Percentiles rank a stretch among this genome's conserved stretches.
Conservation (phyloP, 2,797 vertebrate species). For the Florisuga fusca region DNA sequence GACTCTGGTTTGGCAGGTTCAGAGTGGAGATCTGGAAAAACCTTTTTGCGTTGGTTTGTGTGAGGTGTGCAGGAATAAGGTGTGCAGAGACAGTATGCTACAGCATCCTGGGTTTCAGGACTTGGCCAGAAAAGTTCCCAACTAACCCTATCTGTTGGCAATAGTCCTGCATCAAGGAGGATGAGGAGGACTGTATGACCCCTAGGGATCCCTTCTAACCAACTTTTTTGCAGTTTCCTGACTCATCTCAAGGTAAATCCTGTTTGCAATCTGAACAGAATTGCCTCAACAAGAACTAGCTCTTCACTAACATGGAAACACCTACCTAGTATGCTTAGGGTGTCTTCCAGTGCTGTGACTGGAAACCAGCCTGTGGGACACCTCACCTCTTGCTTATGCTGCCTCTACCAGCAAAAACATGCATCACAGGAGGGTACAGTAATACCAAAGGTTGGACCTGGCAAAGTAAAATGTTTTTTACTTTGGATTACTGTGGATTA, state of each 20-base stretch:
- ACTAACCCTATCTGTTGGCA: background rate
- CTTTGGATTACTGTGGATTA: no score
- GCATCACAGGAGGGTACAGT: background rate
- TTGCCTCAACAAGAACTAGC: background rate
- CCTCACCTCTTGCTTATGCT: background rate
- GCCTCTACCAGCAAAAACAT: background rate
- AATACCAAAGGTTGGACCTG: background rate
- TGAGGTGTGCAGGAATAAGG: background rate
- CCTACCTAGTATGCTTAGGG: background rate
- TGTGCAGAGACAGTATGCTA: background rate
- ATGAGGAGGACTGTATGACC: background rate
- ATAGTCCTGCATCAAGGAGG: background rate
- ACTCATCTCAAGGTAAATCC: background rate
- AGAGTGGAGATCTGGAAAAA: background rate
- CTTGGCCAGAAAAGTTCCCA: background rate
- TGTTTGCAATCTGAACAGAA: background rate
- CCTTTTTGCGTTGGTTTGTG: background rate
- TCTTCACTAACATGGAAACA: background rate
- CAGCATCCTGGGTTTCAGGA: background rate
- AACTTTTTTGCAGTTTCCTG: background rate
- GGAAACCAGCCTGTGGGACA: background rate
- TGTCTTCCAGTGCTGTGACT: background rate
- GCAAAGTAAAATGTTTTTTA: background rate
- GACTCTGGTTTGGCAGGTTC: background rate
- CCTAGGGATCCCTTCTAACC: background rate